Evolutionary conservation across 2,888 invertebrate species (phyloP).

Genomic region (Rhogogaster chlorosoma): DNA sequence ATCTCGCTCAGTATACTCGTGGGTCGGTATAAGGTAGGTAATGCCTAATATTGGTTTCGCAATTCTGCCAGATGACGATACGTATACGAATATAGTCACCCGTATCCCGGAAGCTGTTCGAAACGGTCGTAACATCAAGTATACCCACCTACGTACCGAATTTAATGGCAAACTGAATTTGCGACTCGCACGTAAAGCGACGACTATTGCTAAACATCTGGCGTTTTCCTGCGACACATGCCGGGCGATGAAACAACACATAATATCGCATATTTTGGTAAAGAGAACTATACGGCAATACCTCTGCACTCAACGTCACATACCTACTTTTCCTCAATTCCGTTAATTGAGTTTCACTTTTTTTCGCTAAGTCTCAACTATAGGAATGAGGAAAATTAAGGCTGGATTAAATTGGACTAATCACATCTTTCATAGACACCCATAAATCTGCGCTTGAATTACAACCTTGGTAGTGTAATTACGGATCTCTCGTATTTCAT

Average conservation of each 20-base stretch:
- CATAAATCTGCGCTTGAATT: slow-evolving; percentile 29
- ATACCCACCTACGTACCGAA: slow-evolving; percentile 13
- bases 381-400: background rate
- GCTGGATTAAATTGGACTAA: slow-evolving; percentile 19
- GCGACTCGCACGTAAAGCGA: slow-evolving; percentile 42
- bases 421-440: background rate
- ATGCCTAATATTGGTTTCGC: slow-evolving; percentile 4
- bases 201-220: slow-evolving; percentile 45
- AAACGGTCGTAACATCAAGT: slow-evolving; percentile 44
- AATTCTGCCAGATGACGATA: slow-evolving; percentile 47
- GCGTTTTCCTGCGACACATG: slow-evolving; percentile 40
- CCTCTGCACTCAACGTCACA: background rate
- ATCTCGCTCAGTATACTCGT: background rate
- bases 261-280: slow-evolving; percentile 14
- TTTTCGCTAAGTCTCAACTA: background rate
- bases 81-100: slow-evolving; percentile 43
- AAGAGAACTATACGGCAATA: background rate
- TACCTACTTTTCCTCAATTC: background rate
- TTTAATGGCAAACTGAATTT: slow-evolving; percentile 49
- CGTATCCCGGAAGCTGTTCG: slow-evolving; percentile 45
- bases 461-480: slow-evolving; percentile 24
- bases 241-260: slow-evolving; percentile 5
- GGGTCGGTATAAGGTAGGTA: background rate
- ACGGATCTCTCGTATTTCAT: slow-evolving; percentile 33
- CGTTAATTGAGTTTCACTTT: background rate